Evolutionary conservation across 1,140 invertebrate genomes (phyloP).

Genomic region (Stenopsyche tienmushanensis): DNA sequence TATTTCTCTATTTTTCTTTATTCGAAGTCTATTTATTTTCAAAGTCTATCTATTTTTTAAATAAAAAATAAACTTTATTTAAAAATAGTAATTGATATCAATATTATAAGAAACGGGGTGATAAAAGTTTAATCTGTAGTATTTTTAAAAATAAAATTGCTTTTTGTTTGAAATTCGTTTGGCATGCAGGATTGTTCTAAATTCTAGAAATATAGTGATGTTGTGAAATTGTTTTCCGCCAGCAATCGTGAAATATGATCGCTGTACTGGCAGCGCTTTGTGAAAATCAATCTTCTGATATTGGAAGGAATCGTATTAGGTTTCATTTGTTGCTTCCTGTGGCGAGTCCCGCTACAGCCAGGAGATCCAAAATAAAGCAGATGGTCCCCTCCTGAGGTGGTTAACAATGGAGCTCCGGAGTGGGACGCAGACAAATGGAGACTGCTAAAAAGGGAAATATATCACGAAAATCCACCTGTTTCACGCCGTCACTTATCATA

Average conservation of each 20-base stretch:
- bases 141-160: too few species aligned
- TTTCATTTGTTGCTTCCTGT: not conserved
- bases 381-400: not conserved
- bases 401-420: not conserved
- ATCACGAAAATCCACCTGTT: conserved; percentile 18
- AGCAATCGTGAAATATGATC: conserved; percentile 23
- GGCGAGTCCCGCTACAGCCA: not conserved
- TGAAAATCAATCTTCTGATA: conserved; percentile 25
- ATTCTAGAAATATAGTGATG: not conserved
- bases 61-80: too few species aligned
- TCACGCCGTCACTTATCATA: not conserved
- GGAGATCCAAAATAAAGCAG: not conserved
- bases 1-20: too few species aligned
- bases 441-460: conserved; percentile 9
- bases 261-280: conserved; percentile 13
- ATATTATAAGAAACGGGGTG: too few species aligned
- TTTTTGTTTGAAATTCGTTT: too few species aligned
- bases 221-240: not conserved
- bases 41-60: too few species aligned
- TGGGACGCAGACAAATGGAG: not conserved
- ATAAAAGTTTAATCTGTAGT: too few species aligned
- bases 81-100: too few species aligned
- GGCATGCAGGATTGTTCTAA: too few species aligned
- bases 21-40: too few species aligned
- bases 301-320: conserved; percentile 13